Base-by-base conservation (phyloP, 2,797 vertebrate genomes). In the Pangasius sanitwongsei region DNA sequence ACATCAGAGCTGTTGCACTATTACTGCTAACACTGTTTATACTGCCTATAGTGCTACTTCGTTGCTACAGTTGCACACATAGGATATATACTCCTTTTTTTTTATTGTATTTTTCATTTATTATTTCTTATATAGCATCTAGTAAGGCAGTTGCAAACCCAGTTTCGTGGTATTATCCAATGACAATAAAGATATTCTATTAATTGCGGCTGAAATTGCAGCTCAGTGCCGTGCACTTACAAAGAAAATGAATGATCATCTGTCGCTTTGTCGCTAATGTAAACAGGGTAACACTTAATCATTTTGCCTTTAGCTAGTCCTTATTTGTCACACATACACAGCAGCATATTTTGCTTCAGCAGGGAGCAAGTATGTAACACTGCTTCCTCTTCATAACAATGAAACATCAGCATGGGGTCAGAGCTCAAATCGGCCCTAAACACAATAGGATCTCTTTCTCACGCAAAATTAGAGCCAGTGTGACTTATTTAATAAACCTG, bases 371-470 rank as follows among this genome's bases (percentile, higher is more conserved):
- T 31, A 53, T 55, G 50, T 20, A 57, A 11, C 77, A 57, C 16
- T 11, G n/a, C 67, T 63, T 67, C 53, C 31, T 80, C 77, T 57
- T 70, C 13, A 87, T 77, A 78, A 67, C 77, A 69, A 85, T 70
- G 50, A 41, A 80, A 70, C 31, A 70, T 53, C 50, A 80, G 50
- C 31, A 87, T 77, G 77, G 77, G 50, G 50, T 80, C 50, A 55
- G 50, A 57, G 77, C 50, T 80, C 48, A 80, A 18, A 80, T 31
- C 28, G 6, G 74, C 28, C 28, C 28, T 57, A 55, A 80, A 80
- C 50, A 80, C 77, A 57, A 34, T 18, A 55, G 53, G n/a, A 57
- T 31, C 4, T 31, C 28, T 80, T 50, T 80, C 50, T 31, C 28
- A 31, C 0, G 7, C 48, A 55, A 31, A n/a, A 53, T 2, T 75